phyloP scores from a whole-genome alignment of 2,797 vertebrate genomes.

The Sternarchorhynchus goeldii region DNA sequence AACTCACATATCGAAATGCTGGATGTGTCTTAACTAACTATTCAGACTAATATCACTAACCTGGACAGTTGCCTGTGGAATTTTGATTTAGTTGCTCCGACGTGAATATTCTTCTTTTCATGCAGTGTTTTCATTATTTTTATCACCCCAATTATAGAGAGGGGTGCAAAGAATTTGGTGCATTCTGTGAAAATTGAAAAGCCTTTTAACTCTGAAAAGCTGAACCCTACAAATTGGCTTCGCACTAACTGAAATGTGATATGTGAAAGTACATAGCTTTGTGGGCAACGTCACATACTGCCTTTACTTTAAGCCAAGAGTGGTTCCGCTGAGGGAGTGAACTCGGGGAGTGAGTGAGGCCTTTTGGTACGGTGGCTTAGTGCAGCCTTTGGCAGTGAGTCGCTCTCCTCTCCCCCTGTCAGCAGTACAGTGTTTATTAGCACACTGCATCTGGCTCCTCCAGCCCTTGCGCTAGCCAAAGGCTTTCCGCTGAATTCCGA shows the following conservation, averaged over 20 bases:
- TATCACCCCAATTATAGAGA: neutral
- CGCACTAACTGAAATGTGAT: conserved; percentile 31
- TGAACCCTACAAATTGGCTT: neutral
- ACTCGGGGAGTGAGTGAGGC: conserved; percentile 44
- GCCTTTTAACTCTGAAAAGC: conserved; percentile 1
- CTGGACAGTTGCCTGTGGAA: conserved; percentile 28
- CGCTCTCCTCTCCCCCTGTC: conserved; percentile 58
- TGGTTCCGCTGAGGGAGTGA: conserved; percentile 60
- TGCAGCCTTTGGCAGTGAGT: conserved; percentile 62
- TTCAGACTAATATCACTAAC: conserved; percentile 26
- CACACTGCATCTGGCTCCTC: neutral
- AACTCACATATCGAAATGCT: conserved; percentile 29
- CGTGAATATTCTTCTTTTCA: neutral
- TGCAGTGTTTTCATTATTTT: neutral
- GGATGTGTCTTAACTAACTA: conserved; percentile 41
- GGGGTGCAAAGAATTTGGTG: too few relatives aligned
- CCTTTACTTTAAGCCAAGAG: conserved; percentile 58
- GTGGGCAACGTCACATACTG: conserved; percentile 34
- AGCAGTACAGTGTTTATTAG: conserved; percentile 71
- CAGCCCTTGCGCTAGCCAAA: conserved; percentile 28
- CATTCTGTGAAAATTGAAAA: too few relatives aligned
- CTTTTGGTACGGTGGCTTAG: conserved; percentile 64
- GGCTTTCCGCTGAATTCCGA: conserved; percentile 56
- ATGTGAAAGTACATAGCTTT: conserved; percentile 57
- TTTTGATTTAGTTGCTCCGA: neutral